These are phyloP conservation scores for Gari tellinella DNA, from an alignment of 2,888 invertebrate genomes.

Conservation along the genomic window DNA sequence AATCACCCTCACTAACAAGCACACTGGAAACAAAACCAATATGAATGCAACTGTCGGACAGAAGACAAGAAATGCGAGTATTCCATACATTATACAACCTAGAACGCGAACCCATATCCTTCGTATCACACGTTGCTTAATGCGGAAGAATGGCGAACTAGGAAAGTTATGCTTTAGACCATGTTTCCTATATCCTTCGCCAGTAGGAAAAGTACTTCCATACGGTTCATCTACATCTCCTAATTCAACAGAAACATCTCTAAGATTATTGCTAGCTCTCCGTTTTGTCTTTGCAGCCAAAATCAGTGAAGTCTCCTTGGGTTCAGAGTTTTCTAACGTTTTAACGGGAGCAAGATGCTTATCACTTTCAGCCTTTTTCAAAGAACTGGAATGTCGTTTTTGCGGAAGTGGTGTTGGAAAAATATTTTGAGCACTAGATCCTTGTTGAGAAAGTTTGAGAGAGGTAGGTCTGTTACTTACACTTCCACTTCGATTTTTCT, in stretches of 20 bases:
- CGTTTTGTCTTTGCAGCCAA: background rate
- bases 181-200: conserved; percentile 67
- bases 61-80: conserved; percentile 84
- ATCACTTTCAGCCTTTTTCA: no score
- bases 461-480: conserved; percentile 48
- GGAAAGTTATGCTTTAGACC: conserved; percentile 72
- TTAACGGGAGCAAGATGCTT: no score
- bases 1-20: conserved; percentile 76
- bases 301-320: no score
- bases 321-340: no score
- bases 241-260: conserved; percentile 15
- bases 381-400: conserved; percentile 48
- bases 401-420: conserved; percentile 55
- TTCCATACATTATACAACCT: conserved; percentile 77
- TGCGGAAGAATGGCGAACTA: conserved; percentile 84
- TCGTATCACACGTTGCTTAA: conserved; percentile 84
- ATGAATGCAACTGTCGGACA: conserved; percentile 84
- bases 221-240: conserved; percentile 3
- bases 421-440: conserved; percentile 22
- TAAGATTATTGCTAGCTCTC: background rate
- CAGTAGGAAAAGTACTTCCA: conserved; percentile 47
- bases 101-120: conserved; percentile 79
- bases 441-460: conserved; percentile 38
- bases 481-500: conserved; percentile 46
- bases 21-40: conserved; percentile 83